Percentiles rank a stretch among this genome's conserved stretches.
These are phyloP conservation scores for Sylvilagus bachmani DNA, from an alignment of 2,113 vertebrate genomes.

Conservation along the genomic window DNA sequence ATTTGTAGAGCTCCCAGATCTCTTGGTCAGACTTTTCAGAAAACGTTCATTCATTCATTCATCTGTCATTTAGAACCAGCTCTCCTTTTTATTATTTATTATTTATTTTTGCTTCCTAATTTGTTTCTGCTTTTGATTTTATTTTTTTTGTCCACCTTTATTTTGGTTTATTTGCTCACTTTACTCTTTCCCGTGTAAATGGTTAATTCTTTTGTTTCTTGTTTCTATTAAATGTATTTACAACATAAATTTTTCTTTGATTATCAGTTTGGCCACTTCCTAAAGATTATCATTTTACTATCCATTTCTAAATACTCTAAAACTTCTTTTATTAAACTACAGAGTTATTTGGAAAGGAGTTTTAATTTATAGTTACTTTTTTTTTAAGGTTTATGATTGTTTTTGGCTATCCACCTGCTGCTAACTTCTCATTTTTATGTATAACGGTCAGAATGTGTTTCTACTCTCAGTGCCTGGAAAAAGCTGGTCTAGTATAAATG, in stretches of 20 bases:
- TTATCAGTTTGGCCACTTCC: background rate
- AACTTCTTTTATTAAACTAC: constrained; percentile 22
- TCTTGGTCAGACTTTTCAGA: constrained; percentile 26
- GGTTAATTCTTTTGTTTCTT: constrained; percentile 45
- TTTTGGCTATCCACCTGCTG: background rate
- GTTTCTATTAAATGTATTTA: background rate
- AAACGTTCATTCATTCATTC: background rate
- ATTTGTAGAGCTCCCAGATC: background rate
- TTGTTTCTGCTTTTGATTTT: constrained; percentile 32
- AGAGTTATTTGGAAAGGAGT: constrained; percentile 2
- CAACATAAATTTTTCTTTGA: background rate
- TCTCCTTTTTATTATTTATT: background rate
- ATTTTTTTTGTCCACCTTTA: background rate
- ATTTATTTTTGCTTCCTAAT: background rate
- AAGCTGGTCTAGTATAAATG: background rate
- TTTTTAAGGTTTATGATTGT: background rate
- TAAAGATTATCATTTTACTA: background rate
- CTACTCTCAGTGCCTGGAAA: background rate
- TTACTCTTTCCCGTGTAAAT: constrained; percentile 33
- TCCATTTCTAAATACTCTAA: background rate
- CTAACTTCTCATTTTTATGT: constrained; percentile 12
- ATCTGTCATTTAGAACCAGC: background rate
- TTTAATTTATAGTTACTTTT: constrained; percentile 14
- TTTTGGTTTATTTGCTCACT: constrained; percentile 35
- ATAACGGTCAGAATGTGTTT: constrained; percentile 5